phyloP scores from a whole-genome alignment of 2,113 vertebrate genomes.

The Probosciger aterrimus region DNA sequence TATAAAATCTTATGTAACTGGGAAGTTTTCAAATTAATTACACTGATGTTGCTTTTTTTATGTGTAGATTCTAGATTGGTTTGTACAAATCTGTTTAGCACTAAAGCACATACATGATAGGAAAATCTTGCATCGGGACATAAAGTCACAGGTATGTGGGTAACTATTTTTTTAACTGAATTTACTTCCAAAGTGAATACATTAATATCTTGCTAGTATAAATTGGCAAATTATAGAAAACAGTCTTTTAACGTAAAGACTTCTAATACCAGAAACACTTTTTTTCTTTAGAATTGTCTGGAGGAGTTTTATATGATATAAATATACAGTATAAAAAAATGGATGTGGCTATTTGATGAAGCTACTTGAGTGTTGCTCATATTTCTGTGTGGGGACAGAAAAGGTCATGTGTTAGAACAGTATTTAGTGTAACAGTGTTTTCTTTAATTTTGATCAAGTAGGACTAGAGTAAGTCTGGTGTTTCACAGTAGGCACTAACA shows the following conservation, averaged over 20 bases:
- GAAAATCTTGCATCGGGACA: constrained; percentile 97
- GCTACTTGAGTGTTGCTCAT: neutral
- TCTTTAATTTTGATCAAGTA: neutral
- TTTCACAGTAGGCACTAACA: neutral
- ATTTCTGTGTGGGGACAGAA: neutral
- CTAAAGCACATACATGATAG: constrained; percentile 94
- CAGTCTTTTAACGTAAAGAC: neutral
- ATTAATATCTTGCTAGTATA: neutral
- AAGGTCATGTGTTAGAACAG: neutral
- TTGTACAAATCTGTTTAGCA: constrained; percentile 97
- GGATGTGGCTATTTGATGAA: neutral
- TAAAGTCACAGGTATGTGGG: constrained; percentile 93
- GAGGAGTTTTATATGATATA: neutral
- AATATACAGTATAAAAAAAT: neutral
- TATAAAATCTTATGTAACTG: neutral
- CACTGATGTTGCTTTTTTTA: neutral
- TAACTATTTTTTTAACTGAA: neutral
- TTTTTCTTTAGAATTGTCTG: neutral
- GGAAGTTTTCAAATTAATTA: neutral
- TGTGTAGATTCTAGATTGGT: constrained; percentile 92
- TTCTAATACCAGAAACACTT: neutral
- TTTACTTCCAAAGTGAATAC: neutral
- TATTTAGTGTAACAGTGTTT: neutral
- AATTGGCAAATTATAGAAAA: neutral
- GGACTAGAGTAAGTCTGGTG: neutral